Evolutionary conservation across 2,797 vertebrate genomes (phyloP).

Genomic region (Lacerta agilis): DNA sequence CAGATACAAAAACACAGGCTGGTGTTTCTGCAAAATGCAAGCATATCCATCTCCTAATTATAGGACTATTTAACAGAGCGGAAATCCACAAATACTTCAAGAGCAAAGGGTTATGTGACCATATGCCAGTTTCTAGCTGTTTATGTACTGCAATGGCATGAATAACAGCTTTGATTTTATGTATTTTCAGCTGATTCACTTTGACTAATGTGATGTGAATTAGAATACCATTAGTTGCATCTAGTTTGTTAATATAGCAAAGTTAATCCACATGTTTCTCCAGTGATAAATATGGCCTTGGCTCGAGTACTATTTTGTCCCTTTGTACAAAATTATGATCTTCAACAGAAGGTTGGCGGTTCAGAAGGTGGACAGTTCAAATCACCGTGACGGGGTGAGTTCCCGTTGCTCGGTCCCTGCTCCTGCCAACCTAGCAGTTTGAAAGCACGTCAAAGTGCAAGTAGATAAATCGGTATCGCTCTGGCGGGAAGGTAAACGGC

Average conservation of each 20-base stretch:
- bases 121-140: neutral
- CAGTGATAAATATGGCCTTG: neutral
- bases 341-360: too few relatives aligned
- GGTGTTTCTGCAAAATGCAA: neutral
- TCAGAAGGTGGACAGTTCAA: too few relatives aligned
- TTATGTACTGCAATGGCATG: neutral
- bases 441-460: too few relatives aligned
- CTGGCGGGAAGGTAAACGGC: too few relatives aligned
- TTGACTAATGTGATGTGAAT: neutral
- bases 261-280: neutral
- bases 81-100: slow-evolving; percentile 1
- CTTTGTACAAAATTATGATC: neutral
- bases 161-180: neutral
- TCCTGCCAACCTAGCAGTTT: too few relatives aligned
- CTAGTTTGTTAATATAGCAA: neutral
- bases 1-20: neutral
- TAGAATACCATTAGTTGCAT: neutral
- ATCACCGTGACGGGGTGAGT: too few relatives aligned
- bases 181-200: neutral
- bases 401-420: too few relatives aligned
- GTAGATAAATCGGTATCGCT: too few relatives aligned
- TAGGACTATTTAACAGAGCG: neutral
- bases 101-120: neutral
- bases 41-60: neutral
- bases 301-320: neutral